Conservation (phyloP, 2,113 vertebrate species). For the Chunga burmeisteri region DNA sequence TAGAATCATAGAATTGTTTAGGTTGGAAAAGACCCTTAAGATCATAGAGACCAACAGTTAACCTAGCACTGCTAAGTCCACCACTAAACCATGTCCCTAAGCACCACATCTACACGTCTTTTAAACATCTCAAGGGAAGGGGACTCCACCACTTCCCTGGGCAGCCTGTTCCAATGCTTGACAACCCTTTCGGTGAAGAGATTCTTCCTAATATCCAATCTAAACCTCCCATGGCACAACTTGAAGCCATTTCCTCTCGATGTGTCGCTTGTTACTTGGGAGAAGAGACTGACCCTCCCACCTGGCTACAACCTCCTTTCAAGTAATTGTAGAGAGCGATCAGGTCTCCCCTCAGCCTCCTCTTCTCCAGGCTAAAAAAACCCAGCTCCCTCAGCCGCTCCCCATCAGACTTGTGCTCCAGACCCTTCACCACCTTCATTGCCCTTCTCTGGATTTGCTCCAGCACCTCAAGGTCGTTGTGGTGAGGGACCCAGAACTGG, state of each 20-base stretch:
- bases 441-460: too few relatives aligned
- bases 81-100: neutral
- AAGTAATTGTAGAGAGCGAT: neutral
- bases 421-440: too few relatives aligned
- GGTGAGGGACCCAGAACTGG: too few relatives aligned
- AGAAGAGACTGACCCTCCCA: neutral
- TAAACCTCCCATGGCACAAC: neutral
- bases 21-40: neutral
- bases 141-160: accelerated
- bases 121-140: neutral
- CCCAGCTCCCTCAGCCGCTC: accelerated
- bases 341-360: neutral
- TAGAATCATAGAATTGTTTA: neutral
- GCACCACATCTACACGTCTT: accelerated
- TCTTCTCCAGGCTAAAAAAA: neutral
- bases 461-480: too few relatives aligned
- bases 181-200: neutral
- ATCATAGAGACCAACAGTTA: neutral
- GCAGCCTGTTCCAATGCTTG: neutral
- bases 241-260: neutral
- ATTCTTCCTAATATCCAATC: neutral
- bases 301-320: neutral
- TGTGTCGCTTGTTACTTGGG: neutral
- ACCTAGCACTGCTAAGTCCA: neutral
- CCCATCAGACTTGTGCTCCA: too few relatives aligned